These are phyloP conservation scores for Echinometra lucunter DNA, from an alignment of 53 echinoderm and acorn worm genomes.

Conservation along the genomic window DNA sequence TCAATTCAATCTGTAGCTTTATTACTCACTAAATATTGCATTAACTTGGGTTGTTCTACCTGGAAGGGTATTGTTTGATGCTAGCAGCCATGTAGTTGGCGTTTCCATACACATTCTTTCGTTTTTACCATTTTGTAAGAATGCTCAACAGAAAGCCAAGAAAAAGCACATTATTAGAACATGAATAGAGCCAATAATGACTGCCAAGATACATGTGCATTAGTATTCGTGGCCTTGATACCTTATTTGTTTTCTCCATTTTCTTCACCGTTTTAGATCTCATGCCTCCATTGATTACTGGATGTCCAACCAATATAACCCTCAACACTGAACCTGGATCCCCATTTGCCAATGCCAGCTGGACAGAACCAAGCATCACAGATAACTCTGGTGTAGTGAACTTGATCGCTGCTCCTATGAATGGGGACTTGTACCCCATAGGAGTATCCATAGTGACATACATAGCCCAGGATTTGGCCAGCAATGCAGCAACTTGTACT, in stretches of 20 bases:
- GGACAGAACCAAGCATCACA: slow-evolving; percentile 65
- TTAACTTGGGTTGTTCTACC: too few species aligned
- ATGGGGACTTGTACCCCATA: slow-evolving; percentile 55
- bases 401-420: slow-evolving; percentile 40
- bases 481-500: slow-evolving; percentile 59
- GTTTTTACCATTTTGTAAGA: background rate
- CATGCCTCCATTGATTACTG: slow-evolving; percentile 64
- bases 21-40: too few species aligned
- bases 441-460: slow-evolving; percentile 62
- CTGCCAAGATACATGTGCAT: too few species aligned
- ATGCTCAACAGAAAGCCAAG: background rate
- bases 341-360: slow-evolving; percentile 43
- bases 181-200: too few species aligned
- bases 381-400: slow-evolving; percentile 74
- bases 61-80: too few species aligned
- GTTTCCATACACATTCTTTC: background rate
- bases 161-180: too few species aligned
- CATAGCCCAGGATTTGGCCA: slow-evolving; percentile 65
- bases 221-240: background rate
- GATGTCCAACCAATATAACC: slow-evolving; percentile 64
- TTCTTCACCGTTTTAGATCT: slow-evolving; percentile 47
- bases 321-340: slow-evolving; percentile 61
- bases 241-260: background rate
- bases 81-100: too few species aligned
- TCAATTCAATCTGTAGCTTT: too few species aligned